Conservation (phyloP, 2,888 invertebrate species). For the Ophion obscuratus region DNA sequence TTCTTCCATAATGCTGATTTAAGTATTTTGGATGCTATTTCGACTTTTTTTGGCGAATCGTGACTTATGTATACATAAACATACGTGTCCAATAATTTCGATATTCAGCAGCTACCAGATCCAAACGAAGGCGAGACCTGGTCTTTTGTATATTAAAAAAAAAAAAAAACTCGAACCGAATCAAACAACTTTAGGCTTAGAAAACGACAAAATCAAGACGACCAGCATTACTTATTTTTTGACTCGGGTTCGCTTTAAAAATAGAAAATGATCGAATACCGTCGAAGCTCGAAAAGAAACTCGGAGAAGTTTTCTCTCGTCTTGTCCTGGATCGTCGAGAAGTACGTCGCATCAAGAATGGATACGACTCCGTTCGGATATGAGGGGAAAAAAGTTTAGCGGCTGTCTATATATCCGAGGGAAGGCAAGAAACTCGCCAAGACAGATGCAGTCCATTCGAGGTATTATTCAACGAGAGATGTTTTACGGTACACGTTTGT, state of each 20-base stretch:
- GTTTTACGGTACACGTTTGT: slow-evolving; percentile 33
- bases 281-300: slow-evolving; percentile 10
- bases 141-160: too few relatives aligned
- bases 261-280: slow-evolving; percentile 21
- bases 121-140: too few relatives aligned
- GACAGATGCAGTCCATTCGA: slow-evolving; percentile 68
- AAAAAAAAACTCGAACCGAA: too few relatives aligned
- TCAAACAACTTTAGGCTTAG: too few relatives aligned
- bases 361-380: slow-evolving; percentile 50
- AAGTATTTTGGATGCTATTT: too few relatives aligned
- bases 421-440: slow-evolving; percentile 64
- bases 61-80: too few relatives aligned
- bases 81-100: too few relatives aligned
- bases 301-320: slow-evolving; percentile 21
- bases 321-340: slow-evolving; percentile 10
- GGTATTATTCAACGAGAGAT: slow-evolving; percentile 64
- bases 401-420: slow-evolving; percentile 57
- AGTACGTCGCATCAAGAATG: slow-evolving; percentile 59
- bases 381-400: slow-evolving; percentile 62
- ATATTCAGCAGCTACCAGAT: too few relatives aligned
- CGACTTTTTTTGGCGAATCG: too few relatives aligned
- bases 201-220: not conserved
- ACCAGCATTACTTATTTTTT: not conserved
- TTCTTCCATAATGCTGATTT: too few relatives aligned
- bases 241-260: not conserved